phyloP scores from a whole-genome alignment of 1,140 invertebrate genomes.

The Bombus impatiens region DNA sequence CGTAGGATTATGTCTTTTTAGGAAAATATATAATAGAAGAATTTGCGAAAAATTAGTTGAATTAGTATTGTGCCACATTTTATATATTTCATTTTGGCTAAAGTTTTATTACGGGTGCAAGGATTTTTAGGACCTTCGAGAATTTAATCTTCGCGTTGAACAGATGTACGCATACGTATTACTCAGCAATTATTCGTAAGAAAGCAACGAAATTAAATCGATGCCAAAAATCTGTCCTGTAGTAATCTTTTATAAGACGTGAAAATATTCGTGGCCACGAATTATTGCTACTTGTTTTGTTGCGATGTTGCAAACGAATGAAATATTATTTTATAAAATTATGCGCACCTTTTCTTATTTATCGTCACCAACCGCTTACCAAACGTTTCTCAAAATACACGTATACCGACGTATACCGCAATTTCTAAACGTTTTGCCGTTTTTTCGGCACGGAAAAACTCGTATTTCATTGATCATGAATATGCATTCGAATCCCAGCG shows the following conservation, averaged over 20 bases:
- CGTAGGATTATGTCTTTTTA: too few relatives aligned
- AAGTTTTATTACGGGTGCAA: neutral
- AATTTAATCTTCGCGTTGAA: neutral
- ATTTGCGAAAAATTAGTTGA: too few relatives aligned
- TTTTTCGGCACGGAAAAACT: neutral
- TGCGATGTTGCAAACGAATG: neutral
- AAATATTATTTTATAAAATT: neutral
- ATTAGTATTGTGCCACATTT: too few relatives aligned
- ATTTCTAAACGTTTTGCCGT: neutral
- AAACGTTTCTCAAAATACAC: neutral
- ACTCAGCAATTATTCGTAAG: neutral
- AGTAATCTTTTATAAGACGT: neutral
- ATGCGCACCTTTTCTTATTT: neutral
- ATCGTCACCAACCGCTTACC: accelerated
- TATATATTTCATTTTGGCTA: too few relatives aligned
- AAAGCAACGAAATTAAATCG: neutral
- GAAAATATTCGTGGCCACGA: neutral
- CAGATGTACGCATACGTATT: neutral
- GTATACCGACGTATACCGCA: too few relatives aligned
- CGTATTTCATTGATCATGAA: neutral
- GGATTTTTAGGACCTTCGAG: neutral
- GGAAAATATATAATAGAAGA: too few relatives aligned
- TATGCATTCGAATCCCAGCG: neutral
- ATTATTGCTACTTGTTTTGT: neutral
- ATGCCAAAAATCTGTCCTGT: neutral